Evolutionary conservation across 2,888 invertebrate species (phyloP).

Genomic region (Steinernema hermaphroditum): DNA sequence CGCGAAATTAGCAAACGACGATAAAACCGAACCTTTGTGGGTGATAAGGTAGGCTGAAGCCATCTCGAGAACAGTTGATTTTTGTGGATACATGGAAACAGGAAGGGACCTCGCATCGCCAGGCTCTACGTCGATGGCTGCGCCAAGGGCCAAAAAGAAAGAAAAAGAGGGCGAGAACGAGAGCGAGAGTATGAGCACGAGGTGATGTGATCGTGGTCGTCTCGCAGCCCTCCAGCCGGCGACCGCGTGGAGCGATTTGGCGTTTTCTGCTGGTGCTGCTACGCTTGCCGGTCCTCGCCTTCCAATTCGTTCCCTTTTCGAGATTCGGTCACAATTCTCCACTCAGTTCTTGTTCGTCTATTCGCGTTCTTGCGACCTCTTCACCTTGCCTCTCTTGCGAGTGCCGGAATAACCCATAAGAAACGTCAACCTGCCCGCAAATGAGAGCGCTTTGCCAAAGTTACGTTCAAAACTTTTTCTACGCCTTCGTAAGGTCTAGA

Average conservation of each 20-base stretch:
- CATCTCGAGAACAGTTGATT: not conserved
- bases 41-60: no score
- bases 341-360: not conserved
- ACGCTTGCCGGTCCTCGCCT: constrained; percentile 2
- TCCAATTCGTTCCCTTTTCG: constrained; percentile 1
- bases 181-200: constrained; percentile 26
- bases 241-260: constrained; percentile 25
- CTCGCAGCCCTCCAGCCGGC: constrained; percentile 23
- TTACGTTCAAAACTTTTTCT: not conserved
- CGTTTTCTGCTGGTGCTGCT: constrained; percentile 13
- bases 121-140: constrained; percentile 15
- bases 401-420: no score
- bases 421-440: not conserved
- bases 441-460: not conserved
- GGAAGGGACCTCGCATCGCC: constrained; percentile 7
- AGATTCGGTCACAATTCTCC: no score
- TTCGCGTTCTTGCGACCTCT: not conserved
- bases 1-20: not conserved
- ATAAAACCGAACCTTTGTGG: no score
- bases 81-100: constrained; percentile 16
- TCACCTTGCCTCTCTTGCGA: not conserved
- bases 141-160: constrained; percentile 26
- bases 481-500: not conserved
- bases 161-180: constrained; percentile 20
- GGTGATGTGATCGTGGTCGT: constrained; percentile 16